Conservation (phyloP, 2,888 invertebrate genomes). For the Artemia sp. region DNA sequence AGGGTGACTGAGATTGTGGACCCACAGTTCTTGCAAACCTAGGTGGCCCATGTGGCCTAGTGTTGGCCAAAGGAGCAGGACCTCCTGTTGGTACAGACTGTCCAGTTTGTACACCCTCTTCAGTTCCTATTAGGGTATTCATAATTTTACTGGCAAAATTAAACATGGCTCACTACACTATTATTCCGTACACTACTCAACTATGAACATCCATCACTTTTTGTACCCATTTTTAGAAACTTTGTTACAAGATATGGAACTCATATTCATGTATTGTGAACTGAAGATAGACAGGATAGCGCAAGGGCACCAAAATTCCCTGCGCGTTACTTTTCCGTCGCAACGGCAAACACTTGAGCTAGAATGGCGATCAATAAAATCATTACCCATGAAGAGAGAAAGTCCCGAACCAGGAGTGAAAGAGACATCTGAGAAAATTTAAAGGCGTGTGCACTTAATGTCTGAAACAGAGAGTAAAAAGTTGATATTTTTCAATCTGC, state of each 20-base stretch:
- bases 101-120: conserved; percentile 27
- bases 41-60: conserved; percentile 24
- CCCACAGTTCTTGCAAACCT: conserved; percentile 23
- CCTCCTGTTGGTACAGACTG: conserved; percentile 21
- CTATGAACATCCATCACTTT: neutral
- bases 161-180: conserved; percentile 30
- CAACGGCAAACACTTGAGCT: conserved; percentile 12
- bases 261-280: too few species aligned
- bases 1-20: conserved; percentile 22
- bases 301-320: neutral
- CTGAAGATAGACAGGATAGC: neutral
- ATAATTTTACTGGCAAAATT: conserved; percentile 36
- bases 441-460: too few species aligned
- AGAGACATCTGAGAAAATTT: too few species aligned
- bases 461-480: too few species aligned
- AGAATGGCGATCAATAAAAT: conserved; percentile 9
- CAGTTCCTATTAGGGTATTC: conserved; percentile 34
- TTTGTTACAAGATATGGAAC: too few species aligned
- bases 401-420: too few species aligned
- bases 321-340: conserved; percentile 1
- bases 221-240: too few species aligned
- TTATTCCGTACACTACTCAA: neutral
- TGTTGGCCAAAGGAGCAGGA: conserved; percentile 23
- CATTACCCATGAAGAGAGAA: too few species aligned
- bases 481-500: too few species aligned